Base-by-base conservation (phyloP, 2,797 vertebrate species). In the Oreochromis mossambicus region DNA sequence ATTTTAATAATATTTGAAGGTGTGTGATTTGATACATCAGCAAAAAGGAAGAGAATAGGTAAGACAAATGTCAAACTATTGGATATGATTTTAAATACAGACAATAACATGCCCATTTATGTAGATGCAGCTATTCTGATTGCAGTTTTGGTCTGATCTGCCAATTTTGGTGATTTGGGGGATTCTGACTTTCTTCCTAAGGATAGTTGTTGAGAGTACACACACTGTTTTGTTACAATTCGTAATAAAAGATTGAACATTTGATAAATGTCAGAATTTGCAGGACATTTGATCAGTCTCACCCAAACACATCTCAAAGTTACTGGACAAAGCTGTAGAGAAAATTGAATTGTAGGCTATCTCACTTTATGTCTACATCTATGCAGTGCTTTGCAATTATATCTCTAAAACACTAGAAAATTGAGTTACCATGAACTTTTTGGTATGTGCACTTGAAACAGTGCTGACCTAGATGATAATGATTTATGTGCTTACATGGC, bases 371-470 rank as follows among this genome's bases (percentile, higher is more conserved):
- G 8, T 24, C 38, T 43, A 15, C n/a, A 41, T 68, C 63, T 41
- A 70, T 43, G 66, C 1, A 17, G 8, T 24, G 38, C 24, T 26
- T 46, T 17, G 66, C 0, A 10, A 10, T 26, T 43, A 26, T 26
- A 70, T 43, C 21, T 68, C 63, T 68, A 68, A 9, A 41, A 41
- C 9, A 41, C n/a, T 3, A 41, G 61, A 0, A 0, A 66, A 68
- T 43, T 10, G 14, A 24, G 21, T 70, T 46, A 3, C 13, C 38
- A 26, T 70, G 0, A 43, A 43, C 21, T 7, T 26, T 70, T 70
- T 43, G 32, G 0, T 68, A 6, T 41, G 38, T 43, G 63, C 38
- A 10, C 8, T 68, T 68, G 38, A 43, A 68, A 43, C 38, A 43
- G 1, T 24, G 38, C n/a, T 43, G n/a, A 68, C 13, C 8, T 68